Conservation (phyloP, 2,113 vertebrate species). For the Stercorarius parasiticus region DNA sequence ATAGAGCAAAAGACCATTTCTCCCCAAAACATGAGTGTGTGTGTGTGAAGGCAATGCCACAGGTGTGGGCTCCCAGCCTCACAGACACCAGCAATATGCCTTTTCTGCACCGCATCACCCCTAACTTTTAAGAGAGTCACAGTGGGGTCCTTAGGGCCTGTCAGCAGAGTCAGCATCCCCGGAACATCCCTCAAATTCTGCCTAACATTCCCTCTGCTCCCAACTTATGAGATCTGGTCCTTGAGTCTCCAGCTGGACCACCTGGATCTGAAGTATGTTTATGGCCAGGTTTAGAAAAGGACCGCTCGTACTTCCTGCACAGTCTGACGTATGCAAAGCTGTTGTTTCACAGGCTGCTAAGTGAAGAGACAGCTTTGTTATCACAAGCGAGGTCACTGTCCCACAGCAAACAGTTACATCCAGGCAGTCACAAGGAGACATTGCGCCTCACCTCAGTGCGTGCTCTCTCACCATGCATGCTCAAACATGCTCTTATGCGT, state of each 20-base stretch:
- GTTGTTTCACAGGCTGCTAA: neutral
- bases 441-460: neutral
- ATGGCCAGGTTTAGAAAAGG: neutral
- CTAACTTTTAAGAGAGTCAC: neutral
- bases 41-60: neutral
- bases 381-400: neutral
- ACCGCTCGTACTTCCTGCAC: neutral
- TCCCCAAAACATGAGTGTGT: neutral
- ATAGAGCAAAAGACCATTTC: neutral
- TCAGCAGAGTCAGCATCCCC: neutral
- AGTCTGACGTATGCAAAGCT: neutral
- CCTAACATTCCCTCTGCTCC: neutral
- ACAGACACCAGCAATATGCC: fast-evolving
- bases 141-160: neutral
- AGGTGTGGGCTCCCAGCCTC: neutral
- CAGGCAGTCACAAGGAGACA: neutral
- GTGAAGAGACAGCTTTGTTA: neutral
- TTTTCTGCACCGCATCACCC: neutral
- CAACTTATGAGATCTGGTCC: neutral
- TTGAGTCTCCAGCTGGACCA: neutral
- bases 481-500: neutral
- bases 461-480: neutral
- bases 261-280: neutral
- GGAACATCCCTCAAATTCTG: neutral
- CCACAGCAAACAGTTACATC: neutral